Evolutionary conservation across 1,140 invertebrate species (phyloP), one percentile per base, ranked within the genome.

Genomic region (Pseudomyrmex gracilis): DNA sequence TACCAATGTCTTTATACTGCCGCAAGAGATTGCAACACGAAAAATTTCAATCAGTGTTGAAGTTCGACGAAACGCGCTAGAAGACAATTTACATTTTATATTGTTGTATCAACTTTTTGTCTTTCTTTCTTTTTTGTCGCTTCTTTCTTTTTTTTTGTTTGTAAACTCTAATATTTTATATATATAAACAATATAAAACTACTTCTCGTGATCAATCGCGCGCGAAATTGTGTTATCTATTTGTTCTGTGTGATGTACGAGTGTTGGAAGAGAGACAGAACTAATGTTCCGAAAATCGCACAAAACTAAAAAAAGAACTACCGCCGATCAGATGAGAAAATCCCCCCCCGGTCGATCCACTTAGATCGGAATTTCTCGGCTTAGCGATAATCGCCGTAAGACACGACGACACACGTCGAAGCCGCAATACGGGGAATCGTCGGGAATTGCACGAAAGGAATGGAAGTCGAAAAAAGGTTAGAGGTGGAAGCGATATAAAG

Each of bases 391-490:
- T 88, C 71, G 83, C 24, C 76, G 77, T 76, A 77, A 87, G 73
- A 84, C 80, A 87, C 80, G 83, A 82, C 82, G 82, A 82, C 73
- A 67, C 63, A 63, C 24, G 63, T 87, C 78, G 51, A 77, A 76
- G 68, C 73, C 34, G 82, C 68, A 82, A 87, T 91, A 87, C 84
- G 85, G 70, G 70, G 70, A 88, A 88, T 88, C 80, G 84, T 70
- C 24, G 67, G 80, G 61, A 85, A 91, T 90, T 85, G 83, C 83
- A 63, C 24, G 49, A 51, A 80, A 66, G 82, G 13, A 64, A 84
- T 63, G 80, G 60, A 24, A 51, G 17, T 15, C 34, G 22, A 45
- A 68, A n/a, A 58, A 15, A 83, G 20, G 43, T 2, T 9, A 61
- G 9, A 67, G 51, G 71, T 55, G 82, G 60, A 85, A 70, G 55